phyloP scores from a whole-genome alignment of 2,888 invertebrate genomes.

The Nomada ruficornis region DNA sequence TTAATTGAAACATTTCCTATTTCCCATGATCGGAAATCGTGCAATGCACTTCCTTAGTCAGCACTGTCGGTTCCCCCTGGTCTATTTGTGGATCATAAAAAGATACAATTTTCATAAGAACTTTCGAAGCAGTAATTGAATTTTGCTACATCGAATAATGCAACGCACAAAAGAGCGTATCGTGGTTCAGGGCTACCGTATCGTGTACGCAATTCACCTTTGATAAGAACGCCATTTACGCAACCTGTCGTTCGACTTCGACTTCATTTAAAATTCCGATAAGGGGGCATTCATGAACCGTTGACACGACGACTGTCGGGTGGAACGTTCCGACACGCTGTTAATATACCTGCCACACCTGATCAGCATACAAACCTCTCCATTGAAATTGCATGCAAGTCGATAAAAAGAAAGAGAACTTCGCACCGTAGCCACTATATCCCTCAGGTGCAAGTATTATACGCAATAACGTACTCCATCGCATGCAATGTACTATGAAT shows the following conservation, averaged over 20 bases:
- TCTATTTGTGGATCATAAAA: no score
- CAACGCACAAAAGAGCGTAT: no score
- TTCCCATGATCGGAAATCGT: no score
- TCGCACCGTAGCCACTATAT: background rate
- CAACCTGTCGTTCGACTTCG: slow-evolving; percentile 14
- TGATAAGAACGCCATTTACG: slow-evolving; percentile 20
- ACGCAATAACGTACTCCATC: background rate
- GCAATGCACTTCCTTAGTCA: no score
- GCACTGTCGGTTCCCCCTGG: no score
- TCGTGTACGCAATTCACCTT: background rate
- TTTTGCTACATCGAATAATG: background rate
- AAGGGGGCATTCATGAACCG: slow-evolving; percentile 25
- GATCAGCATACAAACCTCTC: slow-evolving; percentile 43
- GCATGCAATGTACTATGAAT: background rate
- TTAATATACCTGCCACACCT: slow-evolving; percentile 19
- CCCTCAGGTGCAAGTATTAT: background rate
- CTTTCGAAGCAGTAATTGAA: background rate
- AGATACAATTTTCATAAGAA: no score
- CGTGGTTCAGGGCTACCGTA: no score
- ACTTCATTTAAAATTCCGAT: slow-evolving; percentile 42
- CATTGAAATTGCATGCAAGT: slow-evolving; percentile 30
- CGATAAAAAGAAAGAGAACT: slow-evolving; percentile 14
- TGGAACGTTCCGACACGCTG: slow-evolving; percentile 24
- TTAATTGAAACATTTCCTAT: no score
- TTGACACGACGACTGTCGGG: slow-evolving; percentile 33